Percentiles rank a stretch among this genome's conserved stretches.
Evolutionary conservation across 35 echinoderm and acorn worm genomes (phyloP).

Genomic region (Anneissia japonica): DNA sequence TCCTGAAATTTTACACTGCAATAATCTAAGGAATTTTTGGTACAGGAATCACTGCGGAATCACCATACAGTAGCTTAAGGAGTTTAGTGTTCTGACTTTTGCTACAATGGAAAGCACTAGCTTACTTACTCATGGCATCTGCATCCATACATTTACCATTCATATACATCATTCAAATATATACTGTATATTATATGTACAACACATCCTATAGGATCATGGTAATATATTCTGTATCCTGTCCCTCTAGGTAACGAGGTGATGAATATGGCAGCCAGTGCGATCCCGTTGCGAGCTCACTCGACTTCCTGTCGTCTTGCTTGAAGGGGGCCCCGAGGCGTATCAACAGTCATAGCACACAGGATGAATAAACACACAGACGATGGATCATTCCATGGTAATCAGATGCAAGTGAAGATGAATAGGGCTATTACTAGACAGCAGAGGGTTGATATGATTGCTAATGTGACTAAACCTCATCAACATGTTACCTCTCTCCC

Average conservation of each 20-base stretch:
- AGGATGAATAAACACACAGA: background rate
- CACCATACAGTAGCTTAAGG: too few relatives aligned
- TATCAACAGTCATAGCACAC: background rate
- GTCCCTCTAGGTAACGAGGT: background rate
- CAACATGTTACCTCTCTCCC: background rate
- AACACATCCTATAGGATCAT: too few relatives aligned
- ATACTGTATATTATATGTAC: too few relatives aligned
- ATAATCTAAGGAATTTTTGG: too few relatives aligned
- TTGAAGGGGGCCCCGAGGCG: too few relatives aligned
- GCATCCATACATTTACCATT: too few relatives aligned
- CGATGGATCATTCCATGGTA: background rate
- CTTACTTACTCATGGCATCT: too few relatives aligned
- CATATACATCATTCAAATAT: too few relatives aligned
- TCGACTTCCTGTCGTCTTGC: background rate
- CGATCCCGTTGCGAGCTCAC: background rate
- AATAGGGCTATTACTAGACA: background rate
- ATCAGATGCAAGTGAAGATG: background rate
- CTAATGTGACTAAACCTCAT: background rate
- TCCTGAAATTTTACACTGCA: too few relatives aligned
- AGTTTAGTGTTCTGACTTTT: too few relatives aligned
- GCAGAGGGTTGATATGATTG: background rate
- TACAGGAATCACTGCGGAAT: too few relatives aligned
- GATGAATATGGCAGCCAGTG: background rate
- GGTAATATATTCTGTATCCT: background rate
- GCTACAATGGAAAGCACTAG: too few relatives aligned